phyloP scores from a whole-genome alignment of 2,113 vertebrate genomes.

The Plestiodon gilberti region DNA sequence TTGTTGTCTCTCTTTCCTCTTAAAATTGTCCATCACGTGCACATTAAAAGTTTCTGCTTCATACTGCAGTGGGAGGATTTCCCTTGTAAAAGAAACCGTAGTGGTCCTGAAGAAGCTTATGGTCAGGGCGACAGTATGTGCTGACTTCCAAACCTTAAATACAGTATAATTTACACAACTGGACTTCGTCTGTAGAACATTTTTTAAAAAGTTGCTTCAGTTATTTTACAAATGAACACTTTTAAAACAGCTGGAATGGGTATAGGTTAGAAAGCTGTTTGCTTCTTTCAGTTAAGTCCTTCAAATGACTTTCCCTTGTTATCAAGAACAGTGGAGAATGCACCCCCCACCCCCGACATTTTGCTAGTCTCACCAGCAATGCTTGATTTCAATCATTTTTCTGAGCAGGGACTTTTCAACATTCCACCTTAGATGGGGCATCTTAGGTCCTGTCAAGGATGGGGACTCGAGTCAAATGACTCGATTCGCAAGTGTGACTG shows the following conservation, averaged over 20 bases:
- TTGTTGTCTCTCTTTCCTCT: not conserved
- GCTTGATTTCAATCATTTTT: not conserved
- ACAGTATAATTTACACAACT: not conserved
- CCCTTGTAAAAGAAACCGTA: not conserved
- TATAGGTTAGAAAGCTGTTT: not conserved
- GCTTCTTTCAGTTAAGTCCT: not conserved
- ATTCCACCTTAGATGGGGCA: not conserved
- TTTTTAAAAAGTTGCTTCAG: not conserved
- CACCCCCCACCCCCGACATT: too few species aligned
- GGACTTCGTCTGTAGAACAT: not conserved
- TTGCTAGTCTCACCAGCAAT: not conserved
- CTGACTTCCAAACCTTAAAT: not conserved
- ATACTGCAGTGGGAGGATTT: not conserved
- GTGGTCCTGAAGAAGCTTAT: not conserved
- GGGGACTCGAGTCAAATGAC: too few species aligned
- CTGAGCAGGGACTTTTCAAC: not conserved
- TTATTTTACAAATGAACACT: not conserved
- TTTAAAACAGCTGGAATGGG: not conserved
- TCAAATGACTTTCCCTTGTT: too few species aligned
- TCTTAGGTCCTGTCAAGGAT: not conserved
- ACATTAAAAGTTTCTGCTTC: not conserved
- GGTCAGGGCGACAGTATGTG: not conserved
- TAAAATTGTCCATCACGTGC: not conserved
- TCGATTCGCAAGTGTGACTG: too few species aligned
- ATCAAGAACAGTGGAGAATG: too few species aligned